These are phyloP conservation scores for Pelochelys cantorii DNA, from an alignment of 2,797 vertebrate species.

Conservation along the genomic window DNA sequence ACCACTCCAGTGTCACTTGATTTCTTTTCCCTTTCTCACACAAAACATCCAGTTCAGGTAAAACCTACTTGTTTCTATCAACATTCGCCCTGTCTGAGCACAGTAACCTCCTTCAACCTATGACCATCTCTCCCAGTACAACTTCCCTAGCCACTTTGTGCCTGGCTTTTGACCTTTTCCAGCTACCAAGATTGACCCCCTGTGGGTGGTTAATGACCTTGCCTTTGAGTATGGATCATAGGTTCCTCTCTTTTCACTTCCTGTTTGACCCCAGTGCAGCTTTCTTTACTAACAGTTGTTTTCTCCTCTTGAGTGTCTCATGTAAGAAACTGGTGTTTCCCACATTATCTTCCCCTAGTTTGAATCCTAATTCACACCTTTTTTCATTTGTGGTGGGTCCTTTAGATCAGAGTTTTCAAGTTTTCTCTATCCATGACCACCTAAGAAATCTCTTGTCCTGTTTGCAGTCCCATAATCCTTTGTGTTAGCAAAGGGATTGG, in stretches of 20 bases:
- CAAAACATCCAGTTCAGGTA: background rate
- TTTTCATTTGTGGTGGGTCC: background rate
- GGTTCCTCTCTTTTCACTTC: background rate
- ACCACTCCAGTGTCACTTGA: background rate
- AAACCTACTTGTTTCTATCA: conserved; percentile 51
- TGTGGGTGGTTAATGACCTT: background rate
- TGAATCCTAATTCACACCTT: background rate
- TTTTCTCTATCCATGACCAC: background rate
- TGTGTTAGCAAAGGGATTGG: background rate
- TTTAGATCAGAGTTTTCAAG: background rate
- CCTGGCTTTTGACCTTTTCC: background rate
- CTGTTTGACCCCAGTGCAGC: background rate
- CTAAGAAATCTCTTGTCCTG: background rate
- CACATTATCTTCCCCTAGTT: background rate
- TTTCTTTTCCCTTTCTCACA: conserved; percentile 51
- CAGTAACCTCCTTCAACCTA: background rate
- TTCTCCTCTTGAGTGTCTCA: background rate
- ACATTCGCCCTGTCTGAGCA: conserved; percentile 33
- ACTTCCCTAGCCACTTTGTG: background rate
- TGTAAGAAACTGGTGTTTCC: background rate
- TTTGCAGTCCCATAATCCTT: background rate
- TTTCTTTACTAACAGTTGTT: conserved; percentile 5
- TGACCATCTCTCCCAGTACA: background rate
- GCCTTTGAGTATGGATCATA: background rate
- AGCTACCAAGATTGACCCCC: background rate